Evolutionary conservation across 1,140 invertebrate genomes (phyloP).

Genomic region (Pseudomyrmex concolor): DNA sequence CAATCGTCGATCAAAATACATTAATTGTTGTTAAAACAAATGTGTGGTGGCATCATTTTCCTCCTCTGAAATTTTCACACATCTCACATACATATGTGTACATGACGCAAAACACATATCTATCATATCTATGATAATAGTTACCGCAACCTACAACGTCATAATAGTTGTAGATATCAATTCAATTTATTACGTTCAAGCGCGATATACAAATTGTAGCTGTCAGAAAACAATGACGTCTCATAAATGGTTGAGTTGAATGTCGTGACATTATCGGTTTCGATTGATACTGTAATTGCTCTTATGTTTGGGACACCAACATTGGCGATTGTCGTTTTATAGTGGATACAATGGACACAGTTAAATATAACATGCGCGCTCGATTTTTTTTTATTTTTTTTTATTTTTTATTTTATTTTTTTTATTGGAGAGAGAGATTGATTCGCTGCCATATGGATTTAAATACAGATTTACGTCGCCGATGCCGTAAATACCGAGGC

Average conservation of each 20-base stretch:
- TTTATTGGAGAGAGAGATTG: slow-evolving; percentile 18
- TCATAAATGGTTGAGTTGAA: slow-evolving; percentile 44
- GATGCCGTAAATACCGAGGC: slow-evolving; percentile 7
- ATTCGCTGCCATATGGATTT: slow-evolving; percentile 34
- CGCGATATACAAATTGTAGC: slow-evolving; percentile 33
- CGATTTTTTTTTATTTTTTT: no score
- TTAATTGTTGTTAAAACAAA: background rate
- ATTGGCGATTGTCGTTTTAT: slow-evolving; percentile 33
- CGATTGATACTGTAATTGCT: slow-evolving; percentile 19
- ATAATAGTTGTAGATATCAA: background rate
- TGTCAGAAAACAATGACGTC: slow-evolving; percentile 47
- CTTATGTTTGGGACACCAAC: slow-evolving; percentile 1
- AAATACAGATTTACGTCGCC: slow-evolving; percentile 38
- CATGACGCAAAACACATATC: background rate
- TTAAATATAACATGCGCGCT: slow-evolving; percentile 14
- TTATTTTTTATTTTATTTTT: slow-evolving; percentile 29
- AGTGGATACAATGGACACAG: background rate
- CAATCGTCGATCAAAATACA: slow-evolving; percentile 1
- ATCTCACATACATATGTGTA: background rate
- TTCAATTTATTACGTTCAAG: slow-evolving; percentile 32
- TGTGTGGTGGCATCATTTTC: background rate
- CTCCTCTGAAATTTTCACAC: background rate
- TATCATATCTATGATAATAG: no score
- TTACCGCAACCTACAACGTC: background rate
- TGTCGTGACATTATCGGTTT: slow-evolving; percentile 23